Conservation (phyloP, 2,888 invertebrate genomes). For the Tachina lurida region DNA sequence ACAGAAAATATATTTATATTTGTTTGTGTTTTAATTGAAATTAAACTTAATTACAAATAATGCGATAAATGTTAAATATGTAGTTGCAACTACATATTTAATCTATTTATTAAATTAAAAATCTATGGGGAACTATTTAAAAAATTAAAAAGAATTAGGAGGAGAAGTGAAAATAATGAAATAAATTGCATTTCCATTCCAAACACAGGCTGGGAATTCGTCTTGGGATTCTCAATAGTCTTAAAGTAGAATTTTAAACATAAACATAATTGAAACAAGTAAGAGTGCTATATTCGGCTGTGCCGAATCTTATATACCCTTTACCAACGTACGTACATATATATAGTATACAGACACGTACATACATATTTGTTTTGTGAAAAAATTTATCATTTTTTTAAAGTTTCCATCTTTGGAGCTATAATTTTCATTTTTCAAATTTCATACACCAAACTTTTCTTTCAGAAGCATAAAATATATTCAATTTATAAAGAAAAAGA, state of each 20-base stretch:
- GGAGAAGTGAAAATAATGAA: conserved; percentile 1
- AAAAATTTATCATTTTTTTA: too few relatives aligned
- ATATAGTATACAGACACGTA: too few relatives aligned
- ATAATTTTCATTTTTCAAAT: too few relatives aligned
- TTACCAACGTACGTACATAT: too few relatives aligned
- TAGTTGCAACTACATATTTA: conserved; percentile 25
- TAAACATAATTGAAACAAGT: not conserved
- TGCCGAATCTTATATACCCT: too few relatives aligned
- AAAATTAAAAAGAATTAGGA: not conserved
- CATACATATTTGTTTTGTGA: too few relatives aligned
- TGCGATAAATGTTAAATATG: conserved; percentile 27
- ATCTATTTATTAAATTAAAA: conserved; percentile 13
- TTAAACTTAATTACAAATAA: conserved; percentile 49
- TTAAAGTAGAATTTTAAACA: not conserved
- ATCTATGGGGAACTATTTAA: conserved; percentile 9
- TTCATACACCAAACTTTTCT: too few relatives aligned
- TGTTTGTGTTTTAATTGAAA: conserved; percentile 55
- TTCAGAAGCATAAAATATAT: too few relatives aligned
- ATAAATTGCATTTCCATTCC: not conserved
- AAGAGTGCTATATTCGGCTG: too few relatives aligned
- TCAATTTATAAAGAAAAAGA: too few relatives aligned
- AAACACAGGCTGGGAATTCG: not conserved
- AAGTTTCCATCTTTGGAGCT: too few relatives aligned
- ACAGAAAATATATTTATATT: conserved; percentile 34
- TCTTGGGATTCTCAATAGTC: too few relatives aligned